Percentiles rank a stretch among this genome's conserved stretches.
Conservation (phyloP, 1,140 invertebrate genomes). For the Leptopilina boulardi region DNA sequence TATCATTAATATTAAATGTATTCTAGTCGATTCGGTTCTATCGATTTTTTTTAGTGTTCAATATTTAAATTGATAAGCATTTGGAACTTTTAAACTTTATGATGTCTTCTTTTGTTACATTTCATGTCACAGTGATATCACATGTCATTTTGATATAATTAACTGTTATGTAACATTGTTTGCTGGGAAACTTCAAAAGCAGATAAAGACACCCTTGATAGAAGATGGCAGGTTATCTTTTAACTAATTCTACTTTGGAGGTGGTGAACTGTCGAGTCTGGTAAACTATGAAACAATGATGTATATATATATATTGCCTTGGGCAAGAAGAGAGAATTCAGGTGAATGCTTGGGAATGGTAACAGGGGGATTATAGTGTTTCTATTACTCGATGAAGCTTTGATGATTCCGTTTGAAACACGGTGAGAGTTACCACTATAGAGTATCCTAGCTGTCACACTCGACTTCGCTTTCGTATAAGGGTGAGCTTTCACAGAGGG, state of each 20-base stretch:
- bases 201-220: too few species aligned
- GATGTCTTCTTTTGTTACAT: too few species aligned
- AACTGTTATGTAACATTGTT: too few species aligned
- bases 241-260: background rate
- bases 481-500: slow-evolving; percentile 70
- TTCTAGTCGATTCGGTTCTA: too few species aligned
- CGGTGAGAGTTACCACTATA: slow-evolving; percentile 50
- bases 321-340: background rate
- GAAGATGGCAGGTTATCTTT: too few species aligned
- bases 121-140: too few species aligned
- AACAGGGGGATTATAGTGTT: slow-evolving; percentile 68
- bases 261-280: background rate
- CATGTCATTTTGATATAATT: too few species aligned
- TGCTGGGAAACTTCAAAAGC: too few species aligned
- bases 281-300: background rate
- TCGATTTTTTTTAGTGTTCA: too few species aligned
- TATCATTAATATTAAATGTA: too few species aligned
- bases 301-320: background rate
- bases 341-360: slow-evolving; percentile 53
- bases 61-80: too few species aligned
- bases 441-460: slow-evolving; percentile 60
- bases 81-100: too few species aligned
- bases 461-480: slow-evolving; percentile 60
- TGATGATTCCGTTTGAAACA: slow-evolving; percentile 74
- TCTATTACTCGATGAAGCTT: slow-evolving; percentile 70